Conservation (phyloP, 2,113 vertebrate species). For the Corydoras sp. region DNA sequence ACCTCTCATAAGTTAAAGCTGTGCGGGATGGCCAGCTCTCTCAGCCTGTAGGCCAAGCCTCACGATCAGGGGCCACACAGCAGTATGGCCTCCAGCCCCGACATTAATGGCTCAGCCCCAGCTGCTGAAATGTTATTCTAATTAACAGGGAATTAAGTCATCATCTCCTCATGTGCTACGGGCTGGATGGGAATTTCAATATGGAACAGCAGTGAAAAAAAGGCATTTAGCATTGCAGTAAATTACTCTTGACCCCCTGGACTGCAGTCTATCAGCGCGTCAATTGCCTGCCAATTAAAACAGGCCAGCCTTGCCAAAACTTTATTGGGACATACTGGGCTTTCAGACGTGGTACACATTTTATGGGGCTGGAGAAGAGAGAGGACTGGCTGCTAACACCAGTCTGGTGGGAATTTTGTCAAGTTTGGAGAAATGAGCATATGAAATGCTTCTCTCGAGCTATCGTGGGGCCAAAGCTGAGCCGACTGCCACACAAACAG, state of each 20-base stretch:
- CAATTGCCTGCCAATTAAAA: conserved; percentile 72
- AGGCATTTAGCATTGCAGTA: conserved; percentile 69
- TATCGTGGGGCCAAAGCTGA: conserved; percentile 43
- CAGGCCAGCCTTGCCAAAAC: conserved; percentile 68
- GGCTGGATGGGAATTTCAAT: conserved; percentile 70
- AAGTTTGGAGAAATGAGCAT: conserved; percentile 54
- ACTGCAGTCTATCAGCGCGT: conserved; percentile 67
- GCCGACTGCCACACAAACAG: conserved; percentile 40
- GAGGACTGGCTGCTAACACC: conserved; percentile 59
- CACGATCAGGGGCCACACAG: conserved; percentile 29
- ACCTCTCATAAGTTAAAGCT: conserved; percentile 55
- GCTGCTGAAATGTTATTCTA: conserved; percentile 72
- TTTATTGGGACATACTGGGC: conserved; percentile 62
- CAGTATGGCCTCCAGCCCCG: conserved; percentile 51
- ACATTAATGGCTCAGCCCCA: conserved; percentile 51
- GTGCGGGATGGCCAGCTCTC: conserved; percentile 33
- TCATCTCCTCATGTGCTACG: conserved; percentile 70
- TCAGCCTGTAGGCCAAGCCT: conserved; percentile 39
- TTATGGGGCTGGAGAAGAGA: conserved; percentile 59
- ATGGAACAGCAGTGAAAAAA: conserved; percentile 51
- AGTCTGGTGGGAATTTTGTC: conserved; percentile 65
- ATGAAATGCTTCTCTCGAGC: conserved; percentile 37
- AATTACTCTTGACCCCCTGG: conserved; percentile 75
- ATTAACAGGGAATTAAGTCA: conserved; percentile 79
- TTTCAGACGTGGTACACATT: conserved; percentile 53